Evolutionary conservation across 2,888 invertebrate species (phyloP), one percentile per base, ranked within the genome.

Genomic region (Lapara coniferarum): DNA sequence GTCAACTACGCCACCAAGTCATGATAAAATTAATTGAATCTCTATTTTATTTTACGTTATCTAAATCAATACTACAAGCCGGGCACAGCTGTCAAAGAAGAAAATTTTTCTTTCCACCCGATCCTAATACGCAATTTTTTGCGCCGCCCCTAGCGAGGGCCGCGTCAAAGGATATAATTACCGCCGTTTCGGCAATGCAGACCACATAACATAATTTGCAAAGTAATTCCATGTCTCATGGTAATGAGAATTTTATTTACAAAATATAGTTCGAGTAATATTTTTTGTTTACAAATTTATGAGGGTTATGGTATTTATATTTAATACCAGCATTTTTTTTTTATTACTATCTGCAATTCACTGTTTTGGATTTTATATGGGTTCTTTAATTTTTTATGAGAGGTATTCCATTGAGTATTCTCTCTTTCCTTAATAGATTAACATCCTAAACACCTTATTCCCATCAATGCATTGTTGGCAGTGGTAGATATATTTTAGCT

Each of bases 81-180:
- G 71, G 82, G 71, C 80, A 71, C 85, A 86, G 87, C 84, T 86
- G 85, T 81, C 80, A 75, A 83, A 79, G 84, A 81, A 80, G 81
- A 79, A 72, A 71, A 76, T 57, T 82, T 53, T 76, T 77, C 71
- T 79, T 81, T 83, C 75, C 76, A 81, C 78, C 79, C 78, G 72
- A 78, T 79, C 75, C 76, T 78, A 79, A 80, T 79, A 74, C 53
- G 73, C 78, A 82, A 82, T 82, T 83, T 81, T 37, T 63, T 71
- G 2, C 19, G 69, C 78, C 72, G 79, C 75, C 70, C 75, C 70
- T 74, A 71, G 74, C 74, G 70, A 80, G 85, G 84, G 81, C 80
- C 71, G 74, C 69, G 72, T 87, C 88, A 87, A 89, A 89, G 87
- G 75, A 72, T 80, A 79, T 87, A 86, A 86, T 86, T 86, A 84